These are phyloP conservation scores for Ochlodes sylvanus DNA, from an alignment of 2,888 invertebrate genomes.

Conservation along the genomic window DNA sequence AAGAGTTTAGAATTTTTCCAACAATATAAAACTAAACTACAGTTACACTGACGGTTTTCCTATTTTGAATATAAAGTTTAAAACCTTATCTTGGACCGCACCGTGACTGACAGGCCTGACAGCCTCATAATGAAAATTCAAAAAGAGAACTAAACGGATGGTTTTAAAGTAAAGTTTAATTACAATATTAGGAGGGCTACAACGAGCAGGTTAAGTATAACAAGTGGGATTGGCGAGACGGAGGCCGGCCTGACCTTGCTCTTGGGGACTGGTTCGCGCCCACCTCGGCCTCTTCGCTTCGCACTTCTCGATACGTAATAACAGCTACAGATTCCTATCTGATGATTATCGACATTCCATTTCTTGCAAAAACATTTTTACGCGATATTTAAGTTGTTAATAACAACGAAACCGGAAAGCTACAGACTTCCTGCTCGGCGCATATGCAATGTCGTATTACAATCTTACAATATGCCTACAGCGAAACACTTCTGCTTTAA, in stretches of 20 bases:
- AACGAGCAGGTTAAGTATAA: conserved; percentile 21
- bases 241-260: conserved; percentile 65
- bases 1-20: too few relatives aligned
- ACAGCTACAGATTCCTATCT: conserved; percentile 40
- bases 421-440: neutral
- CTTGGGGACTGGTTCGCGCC: conserved; percentile 74
- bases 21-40: too few relatives aligned
- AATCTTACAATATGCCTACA: neutral
- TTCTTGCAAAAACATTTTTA: conserved; percentile 15
- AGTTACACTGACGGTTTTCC: too few relatives aligned
- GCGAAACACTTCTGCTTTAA: conserved; percentile 5
- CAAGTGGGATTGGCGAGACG: conserved; percentile 16
- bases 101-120: too few relatives aligned
- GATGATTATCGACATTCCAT: conserved; percentile 35
- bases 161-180: neutral
- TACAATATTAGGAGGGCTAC: conserved; percentile 43
- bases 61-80: too few relatives aligned
- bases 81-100: too few relatives aligned
- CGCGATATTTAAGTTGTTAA: neutral
- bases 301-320: conserved; percentile 46
- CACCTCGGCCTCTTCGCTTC: conserved; percentile 61
- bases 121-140: too few relatives aligned
- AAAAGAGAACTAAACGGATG: too few relatives aligned
- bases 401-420: conserved; percentile 9
- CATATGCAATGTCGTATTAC: neutral